A percentile compares a stretch with the other conserved stretches of the same genome.
These are phyloP conservation scores for Capromys pilorides DNA, from an alignment of 2,797 vertebrate species.

Conservation along the genomic window DNA sequence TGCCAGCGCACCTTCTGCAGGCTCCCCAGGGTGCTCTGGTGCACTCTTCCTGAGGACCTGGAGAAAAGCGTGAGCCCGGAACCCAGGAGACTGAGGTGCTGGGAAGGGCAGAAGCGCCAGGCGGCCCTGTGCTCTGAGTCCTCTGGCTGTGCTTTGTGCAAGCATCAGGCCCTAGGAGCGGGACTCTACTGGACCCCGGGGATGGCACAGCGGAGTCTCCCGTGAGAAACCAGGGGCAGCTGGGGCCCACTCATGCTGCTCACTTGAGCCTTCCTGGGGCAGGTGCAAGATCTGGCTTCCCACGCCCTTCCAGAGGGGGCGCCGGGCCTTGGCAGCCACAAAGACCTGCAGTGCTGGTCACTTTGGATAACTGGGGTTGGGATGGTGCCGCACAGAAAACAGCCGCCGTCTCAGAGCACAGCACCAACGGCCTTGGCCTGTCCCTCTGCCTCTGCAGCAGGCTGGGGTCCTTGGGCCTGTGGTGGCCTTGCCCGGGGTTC, in stretches of 20 bases:
- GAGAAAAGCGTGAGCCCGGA: not conserved
- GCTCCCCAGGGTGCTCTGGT: not conserved
- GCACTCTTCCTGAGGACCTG: not conserved
- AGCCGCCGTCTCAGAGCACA: not conserved
- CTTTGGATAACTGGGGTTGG: not conserved
- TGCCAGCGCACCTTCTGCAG: not conserved
- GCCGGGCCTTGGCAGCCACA: not conserved
- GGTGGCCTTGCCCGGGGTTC: fast-evolving
- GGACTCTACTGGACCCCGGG: fast-evolving
- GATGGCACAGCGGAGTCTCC: not conserved
- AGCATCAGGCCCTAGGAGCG: not conserved
- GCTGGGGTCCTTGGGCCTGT: not conserved
- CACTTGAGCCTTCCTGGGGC: not conserved
- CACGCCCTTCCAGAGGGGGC: not conserved
- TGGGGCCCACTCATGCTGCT: not conserved
- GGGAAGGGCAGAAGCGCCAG: not conserved
- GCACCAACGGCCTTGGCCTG: not conserved
- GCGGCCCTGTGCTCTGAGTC: fast-evolving
- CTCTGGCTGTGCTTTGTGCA: fast-evolving
- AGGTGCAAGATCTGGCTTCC: not conserved
- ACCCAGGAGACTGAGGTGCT: not conserved
- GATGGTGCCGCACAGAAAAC: not conserved
- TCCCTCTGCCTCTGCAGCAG: not conserved
- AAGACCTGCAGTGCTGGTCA: not conserved
- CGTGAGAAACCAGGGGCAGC: not conserved